phyloP scores from a whole-genome alignment of 23 tunicate species.

The Halocynthia aurantium region DNA sequence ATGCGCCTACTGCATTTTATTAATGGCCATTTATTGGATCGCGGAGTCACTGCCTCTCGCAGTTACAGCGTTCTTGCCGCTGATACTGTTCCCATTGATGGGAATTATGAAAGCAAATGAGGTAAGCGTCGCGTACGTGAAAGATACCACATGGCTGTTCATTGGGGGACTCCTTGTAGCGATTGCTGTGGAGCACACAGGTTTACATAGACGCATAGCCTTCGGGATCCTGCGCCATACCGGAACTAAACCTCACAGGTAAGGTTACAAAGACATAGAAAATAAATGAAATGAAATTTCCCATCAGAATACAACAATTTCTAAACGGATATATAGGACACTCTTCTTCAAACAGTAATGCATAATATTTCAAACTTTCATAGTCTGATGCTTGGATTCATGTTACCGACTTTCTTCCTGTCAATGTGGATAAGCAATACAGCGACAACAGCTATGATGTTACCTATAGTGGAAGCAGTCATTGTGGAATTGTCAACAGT shows the following conservation, averaged over 20 bases:
- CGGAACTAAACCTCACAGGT: conserved; percentile 50
- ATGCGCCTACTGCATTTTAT: conserved; percentile 49
- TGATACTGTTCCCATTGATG: conserved; percentile 49
- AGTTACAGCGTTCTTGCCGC: conserved; percentile 47
- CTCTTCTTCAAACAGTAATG: too few species aligned
- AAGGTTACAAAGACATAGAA: neutral
- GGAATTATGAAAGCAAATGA: conserved; percentile 52
- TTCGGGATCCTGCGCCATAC: conserved; percentile 31
- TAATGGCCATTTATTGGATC: conserved; percentile 65
- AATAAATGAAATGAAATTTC: too few species aligned
- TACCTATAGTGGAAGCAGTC: conserved; percentile 24
- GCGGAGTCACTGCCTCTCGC: conserved; percentile 58
- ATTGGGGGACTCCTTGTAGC: conserved; percentile 61
- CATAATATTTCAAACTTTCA: neutral
- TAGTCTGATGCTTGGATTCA: conserved; percentile 59
- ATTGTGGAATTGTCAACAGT: neutral
- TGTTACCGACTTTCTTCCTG: conserved; percentile 49
- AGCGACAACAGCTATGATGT: conserved; percentile 27
- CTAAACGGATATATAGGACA: too few species aligned
- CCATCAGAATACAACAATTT: too few species aligned
- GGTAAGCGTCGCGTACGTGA: conserved; percentile 52
- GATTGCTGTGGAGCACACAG: conserved; percentile 41
- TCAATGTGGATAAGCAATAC: conserved; percentile 77
- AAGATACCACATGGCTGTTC: conserved; percentile 60
- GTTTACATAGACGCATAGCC: conserved; percentile 52